Base-by-base conservation (phyloP, 2,888 invertebrate species). In the Rugalucina vietnamica region DNA sequence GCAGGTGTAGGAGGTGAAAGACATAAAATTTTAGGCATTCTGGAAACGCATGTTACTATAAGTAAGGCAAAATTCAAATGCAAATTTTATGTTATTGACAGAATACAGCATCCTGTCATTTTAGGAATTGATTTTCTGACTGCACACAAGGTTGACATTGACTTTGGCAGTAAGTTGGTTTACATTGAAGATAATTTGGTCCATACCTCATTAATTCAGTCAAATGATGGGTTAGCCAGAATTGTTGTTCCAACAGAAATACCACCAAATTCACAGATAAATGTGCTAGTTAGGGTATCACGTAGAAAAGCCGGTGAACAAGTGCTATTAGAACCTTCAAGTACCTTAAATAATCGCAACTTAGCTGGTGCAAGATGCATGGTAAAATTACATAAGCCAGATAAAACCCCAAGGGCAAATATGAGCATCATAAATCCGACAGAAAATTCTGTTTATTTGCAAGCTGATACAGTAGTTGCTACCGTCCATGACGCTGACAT, bases 361-460 rank as follows among this genome's bases (percentile, higher is more conserved):
- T 32, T 73, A 18, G 73, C 73, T 24, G 73, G 73, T 12, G 49
- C 73, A 49, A 73, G 50, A 5, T 73, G 73, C 21, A 3, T 73
- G 18, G 73, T 73, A 8, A 72, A 43, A 43, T 8, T 43, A 12
- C 43, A 43, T 43, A 43, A 43, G 18, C 43, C 37, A 34, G 18
- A 24, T 3, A 3, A 43, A 72, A 72, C 37, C 21, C 72, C 24
- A 24, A 72, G 43, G 27, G 72, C 72, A 3, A 43, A 43, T 21
- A 72, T 72, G 57, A 57, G 57, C 27, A 27, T 57, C 24, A 57
- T 57, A 27, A 57, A 57, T 27, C 57, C 57, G 29, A 72, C 72
- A 21, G 12, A 39, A 43, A 43, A 72, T 14, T 24, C 72, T 18
- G 72, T 73, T 32, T 73, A 29, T 49, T n/a, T 73, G 24, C 73